phyloP scores from a whole-genome alignment of 2,113 vertebrate species.

The Callospermophilus lateralis region DNA sequence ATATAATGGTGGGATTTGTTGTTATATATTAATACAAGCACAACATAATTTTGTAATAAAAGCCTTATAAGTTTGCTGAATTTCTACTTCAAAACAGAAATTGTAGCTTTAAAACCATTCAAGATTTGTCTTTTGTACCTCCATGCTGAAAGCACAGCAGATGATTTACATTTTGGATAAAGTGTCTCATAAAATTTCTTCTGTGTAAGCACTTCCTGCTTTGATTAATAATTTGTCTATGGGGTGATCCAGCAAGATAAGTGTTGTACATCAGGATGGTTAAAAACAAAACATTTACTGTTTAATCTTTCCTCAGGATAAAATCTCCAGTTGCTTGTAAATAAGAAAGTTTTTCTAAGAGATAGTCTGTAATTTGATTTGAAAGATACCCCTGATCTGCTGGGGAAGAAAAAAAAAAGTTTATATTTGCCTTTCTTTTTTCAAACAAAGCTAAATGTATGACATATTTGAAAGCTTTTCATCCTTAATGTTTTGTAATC shows the following conservation, averaged over 20 bases:
- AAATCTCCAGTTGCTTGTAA: not conserved
- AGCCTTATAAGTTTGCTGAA: not conserved
- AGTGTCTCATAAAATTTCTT: not conserved
- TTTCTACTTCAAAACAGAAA: not conserved
- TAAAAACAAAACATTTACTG: not conserved
- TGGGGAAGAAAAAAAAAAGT: not conserved
- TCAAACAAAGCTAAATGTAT: not conserved
- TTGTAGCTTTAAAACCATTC: not conserved
- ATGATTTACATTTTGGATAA: not conserved
- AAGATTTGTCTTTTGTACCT: not conserved
- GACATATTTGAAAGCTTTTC: not conserved
- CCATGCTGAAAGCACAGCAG: not conserved
- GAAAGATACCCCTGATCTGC: not conserved
- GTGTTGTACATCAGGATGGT: not conserved
- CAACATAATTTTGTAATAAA: not conserved
- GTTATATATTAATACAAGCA: no score
- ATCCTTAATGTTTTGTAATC: not conserved
- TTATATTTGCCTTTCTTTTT: not conserved
- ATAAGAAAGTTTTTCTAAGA: not conserved
- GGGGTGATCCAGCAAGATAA: not conserved
- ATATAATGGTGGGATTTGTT: no score
- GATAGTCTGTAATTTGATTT: not conserved
- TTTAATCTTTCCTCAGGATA: not conserved
- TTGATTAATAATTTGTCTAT: not conserved
- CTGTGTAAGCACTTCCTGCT: not conserved